Conservation (phyloP, 2,888 invertebrate species). For the Microchrysa polita region DNA sequence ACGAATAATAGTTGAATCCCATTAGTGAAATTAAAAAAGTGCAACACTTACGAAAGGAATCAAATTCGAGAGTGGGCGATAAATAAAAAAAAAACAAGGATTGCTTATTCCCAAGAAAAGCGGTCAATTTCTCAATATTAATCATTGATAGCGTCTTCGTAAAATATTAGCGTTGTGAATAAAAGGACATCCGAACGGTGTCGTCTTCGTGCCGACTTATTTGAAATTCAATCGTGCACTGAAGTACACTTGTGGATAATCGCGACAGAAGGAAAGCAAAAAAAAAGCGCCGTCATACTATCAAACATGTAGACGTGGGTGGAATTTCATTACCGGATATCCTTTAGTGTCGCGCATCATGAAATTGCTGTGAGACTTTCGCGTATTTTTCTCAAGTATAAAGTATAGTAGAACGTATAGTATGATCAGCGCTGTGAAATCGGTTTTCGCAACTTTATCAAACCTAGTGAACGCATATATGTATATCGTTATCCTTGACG, state of each 20-base stretch:
- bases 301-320: too few relatives aligned
- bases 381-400: too few relatives aligned
- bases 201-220: too few relatives aligned
- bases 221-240: too few relatives aligned
- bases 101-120: background rate
- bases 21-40: background rate
- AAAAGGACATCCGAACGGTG: too few relatives aligned
- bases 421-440: background rate
- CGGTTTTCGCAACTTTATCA: background rate
- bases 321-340: background rate
- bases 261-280: too few relatives aligned
- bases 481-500: constrained; percentile 26
- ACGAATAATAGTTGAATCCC: background rate
- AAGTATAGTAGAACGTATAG: background rate
- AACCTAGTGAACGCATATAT: background rate
- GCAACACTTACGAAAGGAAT: background rate
- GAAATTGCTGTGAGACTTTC: background rate
- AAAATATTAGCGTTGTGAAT: too few relatives aligned
- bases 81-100: constrained; percentile 1
- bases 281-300: too few relatives aligned
- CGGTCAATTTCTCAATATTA: background rate
- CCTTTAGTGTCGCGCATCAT: background rate
- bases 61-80: background rate
- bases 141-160: too few relatives aligned
- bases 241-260: too few relatives aligned